phyloP scores from a whole-genome alignment of 2,113 vertebrate genomes.

The Promerops cafer region DNA sequence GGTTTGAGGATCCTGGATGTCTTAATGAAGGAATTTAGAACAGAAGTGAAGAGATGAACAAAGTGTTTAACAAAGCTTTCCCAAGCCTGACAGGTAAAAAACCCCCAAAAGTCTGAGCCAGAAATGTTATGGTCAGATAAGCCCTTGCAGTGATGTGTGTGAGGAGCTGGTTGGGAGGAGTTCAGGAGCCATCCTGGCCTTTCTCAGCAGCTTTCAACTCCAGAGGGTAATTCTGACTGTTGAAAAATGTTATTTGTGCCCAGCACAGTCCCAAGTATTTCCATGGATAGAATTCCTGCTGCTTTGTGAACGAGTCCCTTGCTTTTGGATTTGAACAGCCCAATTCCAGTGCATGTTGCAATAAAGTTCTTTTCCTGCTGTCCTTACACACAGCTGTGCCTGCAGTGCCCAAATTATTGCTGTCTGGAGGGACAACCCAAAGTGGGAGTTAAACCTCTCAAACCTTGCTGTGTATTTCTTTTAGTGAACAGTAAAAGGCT shows the following conservation, averaged over 20 bases:
- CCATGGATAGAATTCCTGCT: neutral
- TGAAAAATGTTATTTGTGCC: neutral
- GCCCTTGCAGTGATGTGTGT: too few species aligned
- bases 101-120: neutral
- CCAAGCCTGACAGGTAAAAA: neutral
- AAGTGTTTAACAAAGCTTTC: neutral
- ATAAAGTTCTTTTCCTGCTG: neutral
- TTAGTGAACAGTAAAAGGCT: rapidly evolving
- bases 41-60: neutral
- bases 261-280: neutral
- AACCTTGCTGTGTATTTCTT: neutral
- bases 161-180: neutral
- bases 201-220: neutral
- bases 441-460: neutral
- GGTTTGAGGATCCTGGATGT: neutral
- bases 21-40: neutral
- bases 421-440: neutral
- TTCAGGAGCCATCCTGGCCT: neutral
- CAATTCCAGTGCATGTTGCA: neutral
- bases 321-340: neutral
- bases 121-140: rapidly evolving
- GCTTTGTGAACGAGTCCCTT: neutral
- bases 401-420: neutral
- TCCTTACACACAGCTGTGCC: neutral
- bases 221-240: neutral